Base-by-base conservation (phyloP, 2,888 invertebrate genomes). In the Drosophila kuntzei region DNA sequence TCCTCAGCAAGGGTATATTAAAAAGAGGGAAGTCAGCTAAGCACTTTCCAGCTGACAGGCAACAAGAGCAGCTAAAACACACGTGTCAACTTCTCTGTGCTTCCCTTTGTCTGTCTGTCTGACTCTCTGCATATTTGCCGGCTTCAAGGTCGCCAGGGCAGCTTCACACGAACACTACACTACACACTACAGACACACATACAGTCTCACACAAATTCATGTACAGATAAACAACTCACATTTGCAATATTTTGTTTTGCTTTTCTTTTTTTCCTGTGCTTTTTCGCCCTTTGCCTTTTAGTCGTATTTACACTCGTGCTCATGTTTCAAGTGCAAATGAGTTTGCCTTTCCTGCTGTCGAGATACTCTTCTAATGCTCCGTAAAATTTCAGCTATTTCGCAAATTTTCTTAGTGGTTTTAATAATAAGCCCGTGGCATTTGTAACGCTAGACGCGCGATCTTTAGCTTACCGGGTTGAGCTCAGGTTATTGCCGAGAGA, bases 331-430 rank as follows among this genome's bases (percentile, higher is more conserved):
- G 89, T 80, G 85, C 77, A 87, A 89, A 86, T 86, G 78, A 76
- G 74, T 82, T 83, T 69, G 49, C 57, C 60, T 55, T 41, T 51
- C 12, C 55, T 16, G 34, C 14, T 43, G 55, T 14, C 36, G 43
- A 59, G 57, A 55, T 67, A 37, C 62, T 51, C 29, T 53, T 46
- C 71, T 67, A 73, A 68, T 75, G 66, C 71, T 57, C 46, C 68
- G 63, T 70, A 66, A 69, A 69, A 77, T 77, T 77, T 75, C 71
- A 87, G 75, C 76, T 76, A 75, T 87, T 84, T 79, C 57, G 73
- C 75, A 87, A 89, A 87, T 81, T 86, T 87, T 75, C 82, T 87
- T 87, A 89, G 85, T 81, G 85, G 77, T 89, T 85, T 85, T 71
- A 70, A 81, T 83, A 80, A 80, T 79, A 83, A 89, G 76, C 84